phyloP scores from a whole-genome alignment of 2,888 invertebrate genomes.

The Plebejus argus region DNA sequence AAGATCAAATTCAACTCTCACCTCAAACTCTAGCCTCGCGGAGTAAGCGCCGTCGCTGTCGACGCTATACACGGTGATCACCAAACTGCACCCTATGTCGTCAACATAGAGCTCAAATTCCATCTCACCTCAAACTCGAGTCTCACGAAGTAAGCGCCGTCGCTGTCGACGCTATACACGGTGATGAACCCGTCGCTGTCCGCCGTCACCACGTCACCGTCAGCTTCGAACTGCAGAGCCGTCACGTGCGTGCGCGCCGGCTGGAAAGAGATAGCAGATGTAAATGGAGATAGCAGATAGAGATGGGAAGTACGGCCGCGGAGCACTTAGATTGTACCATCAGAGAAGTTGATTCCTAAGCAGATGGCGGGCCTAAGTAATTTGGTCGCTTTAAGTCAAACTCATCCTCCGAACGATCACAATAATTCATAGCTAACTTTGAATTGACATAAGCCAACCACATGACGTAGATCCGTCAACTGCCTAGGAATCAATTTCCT shows the following conservation, averaged over 20 bases:
- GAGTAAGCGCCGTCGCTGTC: conserved; percentile 96
- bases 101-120: not conserved
- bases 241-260: conserved; percentile 92
- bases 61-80: conserved; percentile 94
- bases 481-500: no score
- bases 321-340: not conserved
- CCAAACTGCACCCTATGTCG: conserved; percentile 84
- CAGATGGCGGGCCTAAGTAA: no score
- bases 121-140: conserved; percentile 89
- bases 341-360: no score
- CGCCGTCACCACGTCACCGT: conserved; percentile 95
- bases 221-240: conserved; percentile 93
- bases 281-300: not conserved
- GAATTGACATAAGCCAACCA: no score
- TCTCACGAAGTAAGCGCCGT: conserved; percentile 93
- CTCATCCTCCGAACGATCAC: no score
- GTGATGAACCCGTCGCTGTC: conserved; percentile 96
- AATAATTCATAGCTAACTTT: no score
- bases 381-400: no score
- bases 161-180: conserved; percentile 93
- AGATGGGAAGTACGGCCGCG: not conserved
- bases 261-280: conserved; percentile 58
- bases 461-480: no score
- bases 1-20: conserved; percentile 46
- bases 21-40: conserved; percentile 93